Base-by-base conservation (phyloP, 2,113 vertebrate genomes). In the Australoheros scitulus region DNA sequence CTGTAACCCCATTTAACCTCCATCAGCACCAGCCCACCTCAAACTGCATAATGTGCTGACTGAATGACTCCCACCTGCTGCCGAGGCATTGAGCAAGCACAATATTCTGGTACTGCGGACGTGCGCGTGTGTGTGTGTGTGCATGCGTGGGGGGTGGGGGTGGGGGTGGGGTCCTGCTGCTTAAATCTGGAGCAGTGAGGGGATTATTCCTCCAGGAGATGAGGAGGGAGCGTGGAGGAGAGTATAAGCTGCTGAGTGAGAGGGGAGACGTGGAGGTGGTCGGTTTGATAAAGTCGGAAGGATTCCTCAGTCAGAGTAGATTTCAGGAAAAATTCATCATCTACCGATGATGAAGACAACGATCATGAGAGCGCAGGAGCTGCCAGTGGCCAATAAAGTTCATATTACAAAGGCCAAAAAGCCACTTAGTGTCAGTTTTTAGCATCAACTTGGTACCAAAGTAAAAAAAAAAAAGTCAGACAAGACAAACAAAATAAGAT, bases 131-230 rank as follows among this genome's bases (percentile, higher is more conserved):
- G 26, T 29, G 26, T 29, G 26, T 29, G 26, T 29, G 26, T 29
- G 29, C 4, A 4, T 29, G 26, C 3, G 26, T 26, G 26, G 2
- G n/a, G 32, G 32, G 32, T 32, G 32, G 32, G 34, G 34, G 34
- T 34, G 2, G n/a, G 55, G 22, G n/a, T n/a, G n/a, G 79, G 87
- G 80, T 80, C 80, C 85, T 26, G 5, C 41, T 1, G 18, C 38
- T 57, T 77, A 57, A 81, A 89, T 87, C 57, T 65, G 52, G 74
- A 87, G 82, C 81, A 79, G 72, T 6, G 77, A 89, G 77, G 43
- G 85, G 77, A 83, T 87, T 83, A 88, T 70, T 78, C 68, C 29
- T 82, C 82, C 74, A 85, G 58, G 47, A 75, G 83, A 61, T 9
- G 58, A 64, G n/a, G 61, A 52, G 29, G 17, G 60, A 0, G 32